phyloP scores from a whole-genome alignment of 2,113 vertebrate genomes.

The Limanda limanda region DNA sequence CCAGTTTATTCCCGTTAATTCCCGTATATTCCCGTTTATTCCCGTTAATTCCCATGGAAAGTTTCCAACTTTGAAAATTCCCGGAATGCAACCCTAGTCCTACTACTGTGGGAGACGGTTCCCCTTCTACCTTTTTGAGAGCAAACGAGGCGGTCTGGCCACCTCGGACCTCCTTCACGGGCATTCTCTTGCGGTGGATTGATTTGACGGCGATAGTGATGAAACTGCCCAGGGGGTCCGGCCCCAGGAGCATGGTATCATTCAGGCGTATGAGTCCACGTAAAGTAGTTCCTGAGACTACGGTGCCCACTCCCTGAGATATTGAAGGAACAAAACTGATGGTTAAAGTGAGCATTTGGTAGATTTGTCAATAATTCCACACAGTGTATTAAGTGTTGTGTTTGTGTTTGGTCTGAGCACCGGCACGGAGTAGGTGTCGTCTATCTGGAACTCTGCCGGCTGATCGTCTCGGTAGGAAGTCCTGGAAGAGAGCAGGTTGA shows the following conservation, averaged over 20 bases:
- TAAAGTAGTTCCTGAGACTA: conserved; percentile 96
- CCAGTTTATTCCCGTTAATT: too few relatives aligned
- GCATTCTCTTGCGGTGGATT: conserved; percentile 98
- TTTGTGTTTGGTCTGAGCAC: conserved; percentile 70
- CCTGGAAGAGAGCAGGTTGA: conserved; percentile 96
- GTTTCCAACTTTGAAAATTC: too few relatives aligned
- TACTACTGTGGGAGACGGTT: not conserved
- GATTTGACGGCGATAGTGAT: conserved; percentile 96
- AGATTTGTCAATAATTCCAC: not conserved
- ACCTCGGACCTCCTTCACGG: conserved; percentile 95
- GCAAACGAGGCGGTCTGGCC: conserved; percentile 98
- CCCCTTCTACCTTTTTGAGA: conserved; percentile 90
- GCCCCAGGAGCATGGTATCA: conserved; percentile 94
- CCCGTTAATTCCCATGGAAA: too few relatives aligned
- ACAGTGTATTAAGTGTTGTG: not conserved
- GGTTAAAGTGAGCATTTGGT: not conserved
- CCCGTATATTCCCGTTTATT: too few relatives aligned
- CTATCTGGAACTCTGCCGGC: conserved; percentile 98
- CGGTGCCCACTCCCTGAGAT: conserved; percentile 93
- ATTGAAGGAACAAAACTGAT: not conserved
- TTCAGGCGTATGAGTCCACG: conserved; percentile 96
- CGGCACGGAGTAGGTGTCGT: conserved; percentile 98
- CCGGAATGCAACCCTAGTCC: too few relatives aligned
- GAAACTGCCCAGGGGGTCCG: conserved; percentile 96
- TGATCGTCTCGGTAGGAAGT: conserved; percentile 96